Percentiles rank a stretch among this genome's conserved stretches.
These are phyloP conservation scores for Drosophila ambigua DNA, from an alignment of 1,140 invertebrate genomes.

Conservation along the genomic window DNA sequence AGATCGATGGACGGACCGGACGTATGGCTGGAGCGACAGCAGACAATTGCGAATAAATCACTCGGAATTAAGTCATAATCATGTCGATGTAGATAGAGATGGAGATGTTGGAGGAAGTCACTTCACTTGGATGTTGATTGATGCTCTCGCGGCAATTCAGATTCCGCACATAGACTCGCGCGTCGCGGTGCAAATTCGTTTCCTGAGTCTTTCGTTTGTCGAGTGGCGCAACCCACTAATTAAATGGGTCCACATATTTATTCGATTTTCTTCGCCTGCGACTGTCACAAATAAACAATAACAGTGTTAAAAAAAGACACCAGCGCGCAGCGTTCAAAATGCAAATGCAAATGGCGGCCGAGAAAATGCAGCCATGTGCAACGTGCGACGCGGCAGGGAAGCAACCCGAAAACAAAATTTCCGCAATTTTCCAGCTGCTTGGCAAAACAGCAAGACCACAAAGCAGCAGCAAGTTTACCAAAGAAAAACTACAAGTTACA, in stretches of 20 bases:
- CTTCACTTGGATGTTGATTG: constrained; percentile 48
- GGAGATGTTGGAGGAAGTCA: constrained; percentile 50
- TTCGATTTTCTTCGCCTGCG: constrained; percentile 25
- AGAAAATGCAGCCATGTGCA: constrained; percentile 72
- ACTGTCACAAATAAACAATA: constrained; percentile 69
- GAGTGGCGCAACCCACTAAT: constrained; percentile 31
- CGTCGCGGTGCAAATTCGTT: constrained; percentile 56
- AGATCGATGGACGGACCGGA: not conserved
- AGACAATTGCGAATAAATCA: constrained; percentile 39
- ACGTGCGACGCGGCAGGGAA: constrained; percentile 54
- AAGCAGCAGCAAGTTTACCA: constrained; percentile 38
- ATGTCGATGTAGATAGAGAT: not conserved
- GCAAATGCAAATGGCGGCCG: constrained; percentile 67
- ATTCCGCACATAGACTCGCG: constrained; percentile 28
- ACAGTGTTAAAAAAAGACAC: constrained; percentile 35
- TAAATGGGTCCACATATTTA: constrained; percentile 50
- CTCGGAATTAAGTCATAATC: constrained; percentile 45
- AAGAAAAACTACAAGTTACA: constrained; percentile 65
- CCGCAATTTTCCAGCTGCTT: constrained; percentile 59
- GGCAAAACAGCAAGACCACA: constrained; percentile 60
- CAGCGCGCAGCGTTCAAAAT: constrained; percentile 25
- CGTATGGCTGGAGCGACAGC: not conserved
- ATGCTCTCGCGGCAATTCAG: constrained; percentile 50
- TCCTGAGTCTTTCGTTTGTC: constrained; percentile 74
- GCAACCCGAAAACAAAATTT: constrained; percentile 58